phyloP scores from a whole-genome alignment of 2,888 invertebrate species.

The Fragum whitleyi region DNA sequence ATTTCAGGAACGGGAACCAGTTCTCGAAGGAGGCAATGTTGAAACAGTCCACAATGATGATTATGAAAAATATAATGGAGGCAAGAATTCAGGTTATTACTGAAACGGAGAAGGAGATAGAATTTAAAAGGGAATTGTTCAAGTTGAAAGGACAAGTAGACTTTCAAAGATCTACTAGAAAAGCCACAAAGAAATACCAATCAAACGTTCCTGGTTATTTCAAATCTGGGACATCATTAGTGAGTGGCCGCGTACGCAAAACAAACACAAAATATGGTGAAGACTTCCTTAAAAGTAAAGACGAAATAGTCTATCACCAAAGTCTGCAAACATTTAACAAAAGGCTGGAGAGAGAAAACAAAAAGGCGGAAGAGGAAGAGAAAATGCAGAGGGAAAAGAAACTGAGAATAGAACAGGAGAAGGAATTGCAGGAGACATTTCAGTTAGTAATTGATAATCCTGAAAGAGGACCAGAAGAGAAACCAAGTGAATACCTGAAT shows the following conservation, averaged over 20 bases:
- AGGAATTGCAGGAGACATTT: no score
- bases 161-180: slow-evolving; percentile 43
- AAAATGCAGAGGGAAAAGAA: neutral
- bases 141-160: slow-evolving; percentile 34
- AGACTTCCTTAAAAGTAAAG: slow-evolving; percentile 18
- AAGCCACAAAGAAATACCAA: slow-evolving; percentile 29
- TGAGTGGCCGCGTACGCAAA: slow-evolving; percentile 52
- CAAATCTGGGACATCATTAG: slow-evolving; percentile 31
- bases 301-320: neutral
- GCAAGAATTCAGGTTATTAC: slow-evolving; percentile 3
- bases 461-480: no score
- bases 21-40: no score
- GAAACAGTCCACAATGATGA: no score
- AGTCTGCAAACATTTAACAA: neutral
- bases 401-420: neutral
- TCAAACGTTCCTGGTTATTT: slow-evolving; percentile 3
- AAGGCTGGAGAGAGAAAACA: slow-evolving; percentile 5
- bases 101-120: slow-evolving; percentile 13
- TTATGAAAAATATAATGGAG: neutral
- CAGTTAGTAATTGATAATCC: no score
- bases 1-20: slow-evolving; percentile 19
- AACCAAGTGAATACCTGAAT: no score
- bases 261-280: slow-evolving; percentile 23
- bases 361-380: neutral
- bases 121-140: slow-evolving; percentile 22